Evolutionary conservation across 2,888 invertebrate genomes (phyloP), one percentile per base, ranked within the genome.

Genomic region (Caenorhabditis macrosperma): DNA sequence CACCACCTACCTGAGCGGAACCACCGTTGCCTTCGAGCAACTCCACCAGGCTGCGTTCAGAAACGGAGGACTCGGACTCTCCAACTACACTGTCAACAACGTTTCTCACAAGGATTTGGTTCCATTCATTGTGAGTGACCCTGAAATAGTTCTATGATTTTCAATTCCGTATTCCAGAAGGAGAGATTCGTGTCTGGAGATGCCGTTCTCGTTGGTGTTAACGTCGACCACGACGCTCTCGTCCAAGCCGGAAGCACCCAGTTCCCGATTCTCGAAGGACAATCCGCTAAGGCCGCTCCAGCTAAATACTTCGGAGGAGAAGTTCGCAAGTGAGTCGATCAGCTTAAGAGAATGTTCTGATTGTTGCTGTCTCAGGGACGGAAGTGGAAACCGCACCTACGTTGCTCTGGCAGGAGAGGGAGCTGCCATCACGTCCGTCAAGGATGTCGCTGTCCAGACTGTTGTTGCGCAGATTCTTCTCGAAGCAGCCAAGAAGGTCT

Each of bases 1-100:
- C 41, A 35, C 83, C 38, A 69, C 78, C 24, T 80, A 82, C 69
- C 61, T 72, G 24, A 76, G 68, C 46, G 81, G 86, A 55, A 35
- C 71, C 24, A 60, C 84, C 26, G 91, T 96, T 35, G 67, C 63
- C 24, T 50, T 80, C n/a, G 97, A 98, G 90, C 92, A 95, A 61
- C 92, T 97, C 2, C 97, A 98, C 91, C 94, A 94, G 91, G 96
- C 95, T 10, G 96, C 97, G 0, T 97, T 93, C 92, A 94, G 95
- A 84, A 91, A 91, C 63, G 91, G 91, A 71, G 57, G 95, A 1
- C 93, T 98, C 52, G 96, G 95, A 59, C 95, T 96, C 91, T 71
- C 76, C 35, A 82, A 82, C 80, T 78, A 81, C 59, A 69, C 71
- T 41, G 84, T 83, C 38, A 83, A 86, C 71, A 67, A 82, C 22